A percentile compares a stretch with the other conserved stretches of the same genome.
phyloP scores from a whole-genome alignment of 2,888 invertebrate genomes.

The Phania funesta region DNA sequence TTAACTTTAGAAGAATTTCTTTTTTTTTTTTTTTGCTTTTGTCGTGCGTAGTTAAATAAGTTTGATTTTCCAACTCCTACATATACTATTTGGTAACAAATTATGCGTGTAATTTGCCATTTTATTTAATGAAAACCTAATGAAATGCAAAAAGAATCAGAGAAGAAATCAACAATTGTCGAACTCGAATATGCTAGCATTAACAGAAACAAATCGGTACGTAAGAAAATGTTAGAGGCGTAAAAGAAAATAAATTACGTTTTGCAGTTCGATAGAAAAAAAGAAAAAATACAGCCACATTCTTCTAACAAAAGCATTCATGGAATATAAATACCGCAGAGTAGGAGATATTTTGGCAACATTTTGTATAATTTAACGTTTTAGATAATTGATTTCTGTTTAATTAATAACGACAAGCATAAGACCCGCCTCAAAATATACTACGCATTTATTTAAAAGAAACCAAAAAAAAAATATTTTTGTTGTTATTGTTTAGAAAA shows the following conservation, averaged over 20 bases:
- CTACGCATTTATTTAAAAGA: not conserved
- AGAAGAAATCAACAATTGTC: not conserved
- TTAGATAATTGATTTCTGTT: constrained; percentile 60
- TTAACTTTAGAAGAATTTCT: not conserved
- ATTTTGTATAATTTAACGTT: constrained; percentile 50
- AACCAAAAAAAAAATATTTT: not conserved
- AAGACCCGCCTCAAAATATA: not conserved
- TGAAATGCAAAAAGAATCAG: constrained; percentile 75
- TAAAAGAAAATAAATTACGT: constrained; percentile 63
- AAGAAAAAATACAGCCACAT: not conserved
- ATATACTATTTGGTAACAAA: constrained; percentile 75
- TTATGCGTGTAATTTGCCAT: constrained; percentile 79
- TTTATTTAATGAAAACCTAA: constrained; percentile 79
- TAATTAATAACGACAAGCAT: constrained; percentile 49
- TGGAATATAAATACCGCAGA: not conserved
- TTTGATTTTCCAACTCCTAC: too few relatives aligned
- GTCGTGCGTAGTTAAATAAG: constrained; percentile 11
- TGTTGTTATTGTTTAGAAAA: too few relatives aligned
- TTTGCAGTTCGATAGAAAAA: constrained; percentile 37
- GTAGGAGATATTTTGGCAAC: not conserved
- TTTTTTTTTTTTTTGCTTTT: not conserved
- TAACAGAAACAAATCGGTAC: not conserved
- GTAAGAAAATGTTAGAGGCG: constrained; percentile 48
- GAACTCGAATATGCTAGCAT: not conserved
- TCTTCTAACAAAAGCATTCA: not conserved